Evolutionary conservation across 2,888 invertebrate genomes (phyloP).

Genomic region (Lasioglossum marginatum): DNA sequence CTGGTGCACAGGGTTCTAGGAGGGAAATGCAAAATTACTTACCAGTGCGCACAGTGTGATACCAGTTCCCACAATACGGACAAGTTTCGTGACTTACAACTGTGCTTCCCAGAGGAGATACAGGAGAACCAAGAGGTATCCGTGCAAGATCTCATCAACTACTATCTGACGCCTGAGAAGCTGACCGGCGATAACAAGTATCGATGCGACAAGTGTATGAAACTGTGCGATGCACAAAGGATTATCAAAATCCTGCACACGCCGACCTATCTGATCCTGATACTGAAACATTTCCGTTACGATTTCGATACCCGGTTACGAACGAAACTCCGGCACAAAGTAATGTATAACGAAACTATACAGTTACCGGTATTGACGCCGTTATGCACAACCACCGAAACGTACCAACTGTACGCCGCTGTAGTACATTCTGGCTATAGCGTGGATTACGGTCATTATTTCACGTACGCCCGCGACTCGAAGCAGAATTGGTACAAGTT

Average conservation of each 20-base stretch:
- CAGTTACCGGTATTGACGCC: slow-evolving; percentile 81
- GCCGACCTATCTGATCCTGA: slow-evolving; percentile 92
- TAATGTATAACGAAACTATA: slow-evolving; percentile 87
- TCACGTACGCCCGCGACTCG: slow-evolving; percentile 91
- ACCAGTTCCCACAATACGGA: slow-evolving; percentile 91
- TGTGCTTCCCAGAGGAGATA: slow-evolving; percentile 89
- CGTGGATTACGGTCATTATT: slow-evolving; percentile 95
- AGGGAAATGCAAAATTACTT: slow-evolving; percentile 90
- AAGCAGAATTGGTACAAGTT: slow-evolving; percentile 91
- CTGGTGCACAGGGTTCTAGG: slow-evolving; percentile 91
- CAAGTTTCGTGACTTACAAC: slow-evolving; percentile 92
- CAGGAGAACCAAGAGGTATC: slow-evolving; percentile 85
- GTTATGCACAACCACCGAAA: slow-evolving; percentile 76
- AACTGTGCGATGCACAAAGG: slow-evolving; percentile 91
- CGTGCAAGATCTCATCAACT: slow-evolving; percentile 92
- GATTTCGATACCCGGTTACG: slow-evolving; percentile 90
- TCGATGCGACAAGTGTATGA: slow-evolving; percentile 91
- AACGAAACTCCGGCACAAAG: slow-evolving; percentile 92
- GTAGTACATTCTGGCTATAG: slow-evolving; percentile 94
- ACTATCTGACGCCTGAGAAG: slow-evolving; percentile 91
- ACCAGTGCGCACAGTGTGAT: slow-evolving; percentile 90
- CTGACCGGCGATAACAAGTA: slow-evolving; percentile 93
- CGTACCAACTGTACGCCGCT: slow-evolving; percentile 92
- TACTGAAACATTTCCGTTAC: slow-evolving; percentile 92
- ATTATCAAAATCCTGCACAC: slow-evolving; percentile 89